Percentiles rank a stretch among this genome's conserved stretches.
These are phyloP conservation scores for Diacarnus erythraeanus DNA, from an alignment of 37 sponge, comb jelly and placozoan species.

Conservation along the genomic window DNA sequence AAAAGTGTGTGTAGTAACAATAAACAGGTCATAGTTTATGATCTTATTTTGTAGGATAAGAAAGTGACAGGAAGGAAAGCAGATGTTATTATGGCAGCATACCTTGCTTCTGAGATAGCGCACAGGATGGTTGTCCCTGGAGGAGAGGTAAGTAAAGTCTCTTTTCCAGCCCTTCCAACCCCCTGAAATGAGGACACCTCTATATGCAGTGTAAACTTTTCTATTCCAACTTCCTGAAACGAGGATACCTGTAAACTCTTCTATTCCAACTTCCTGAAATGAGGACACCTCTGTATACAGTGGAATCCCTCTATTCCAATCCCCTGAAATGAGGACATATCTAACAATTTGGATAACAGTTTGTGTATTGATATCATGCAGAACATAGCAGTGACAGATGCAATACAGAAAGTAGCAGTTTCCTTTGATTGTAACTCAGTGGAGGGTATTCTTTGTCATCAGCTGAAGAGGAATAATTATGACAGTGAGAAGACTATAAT, in stretches of 20 bases:
- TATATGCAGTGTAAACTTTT: neutral
- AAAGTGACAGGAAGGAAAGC: constrained; percentile 86
- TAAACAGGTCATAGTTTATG: too few relatives aligned
- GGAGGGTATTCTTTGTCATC: constrained; percentile 87
- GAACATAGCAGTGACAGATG: constrained; percentile 80
- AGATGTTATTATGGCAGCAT: constrained; percentile 89
- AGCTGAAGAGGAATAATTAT: constrained; percentile 71
- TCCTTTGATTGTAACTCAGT: constrained; percentile 79
- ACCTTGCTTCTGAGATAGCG: constrained; percentile 87
- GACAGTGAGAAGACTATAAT: constrained; percentile 82
- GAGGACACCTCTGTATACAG: too few relatives aligned
- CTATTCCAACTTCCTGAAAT: too few relatives aligned
- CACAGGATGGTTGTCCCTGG: constrained; percentile 93
- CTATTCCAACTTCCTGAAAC: too few relatives aligned
- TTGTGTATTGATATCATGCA: neutral
- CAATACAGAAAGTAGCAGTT: constrained; percentile 77
- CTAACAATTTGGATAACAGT: neutral
- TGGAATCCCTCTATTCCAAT: too few relatives aligned
- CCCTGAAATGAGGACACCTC: neutral
- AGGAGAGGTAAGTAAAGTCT: constrained; percentile 76
- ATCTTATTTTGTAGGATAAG: constrained; percentile 66
- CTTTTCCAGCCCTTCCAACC: too few relatives aligned
- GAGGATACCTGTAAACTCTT: too few relatives aligned
- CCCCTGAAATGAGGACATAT: neutral
- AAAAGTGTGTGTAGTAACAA: too few relatives aligned